Evolutionary conservation across 2,113 vertebrate genomes (phyloP).

Genomic region (Atlantisia rogersi): DNA sequence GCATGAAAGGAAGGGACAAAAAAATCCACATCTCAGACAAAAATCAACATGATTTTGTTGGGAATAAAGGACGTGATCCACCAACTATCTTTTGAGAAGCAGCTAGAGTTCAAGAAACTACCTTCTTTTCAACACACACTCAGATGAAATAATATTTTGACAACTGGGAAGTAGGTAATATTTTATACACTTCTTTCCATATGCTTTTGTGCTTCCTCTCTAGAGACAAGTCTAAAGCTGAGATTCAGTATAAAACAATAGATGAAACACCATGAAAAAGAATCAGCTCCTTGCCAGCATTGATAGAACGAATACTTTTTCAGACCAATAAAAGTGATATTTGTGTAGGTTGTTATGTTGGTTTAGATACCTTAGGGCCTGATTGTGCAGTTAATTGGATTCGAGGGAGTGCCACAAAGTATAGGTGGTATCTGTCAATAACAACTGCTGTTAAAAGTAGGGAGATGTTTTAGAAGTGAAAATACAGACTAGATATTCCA

Average conservation of each 20-base stretch:
- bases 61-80: neutral
- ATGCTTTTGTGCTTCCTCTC: neutral
- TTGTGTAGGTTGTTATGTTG: neutral
- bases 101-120: neutral
- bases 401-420: neutral
- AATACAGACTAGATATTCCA: neutral
- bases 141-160: neutral
- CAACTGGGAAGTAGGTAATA: neutral
- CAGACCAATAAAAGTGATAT: neutral
- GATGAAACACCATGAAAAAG: neutral
- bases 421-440: neutral
- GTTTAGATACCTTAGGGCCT: neutral
- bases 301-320: neutral
- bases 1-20: neutral
- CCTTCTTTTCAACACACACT: neutral
- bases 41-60: neutral
- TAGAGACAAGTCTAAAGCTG: neutral
- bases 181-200: neutral
- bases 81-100: neutral
- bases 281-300: neutral
- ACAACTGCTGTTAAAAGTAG: slow-evolving; percentile 6
- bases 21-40: neutral
- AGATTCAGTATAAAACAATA: neutral
- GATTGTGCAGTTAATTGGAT: slow-evolving; percentile 14
- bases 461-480: neutral